Conservation (phyloP, 2,888 invertebrate species). For the Syrphus vitripennis region DNA sequence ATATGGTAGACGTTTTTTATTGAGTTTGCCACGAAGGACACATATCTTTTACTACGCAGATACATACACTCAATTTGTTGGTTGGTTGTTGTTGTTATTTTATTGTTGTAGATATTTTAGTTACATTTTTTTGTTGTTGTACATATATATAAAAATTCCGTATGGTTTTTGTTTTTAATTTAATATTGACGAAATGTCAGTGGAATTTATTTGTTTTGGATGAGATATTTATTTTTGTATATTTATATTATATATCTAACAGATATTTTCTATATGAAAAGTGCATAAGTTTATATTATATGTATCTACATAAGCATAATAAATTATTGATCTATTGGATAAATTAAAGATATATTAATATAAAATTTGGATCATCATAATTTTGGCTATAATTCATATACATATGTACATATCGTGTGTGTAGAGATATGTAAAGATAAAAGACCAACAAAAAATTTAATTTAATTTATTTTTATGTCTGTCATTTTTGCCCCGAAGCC, state of each 20-base stretch:
- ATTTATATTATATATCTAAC: background rate
- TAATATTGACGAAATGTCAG: constrained; percentile 43
- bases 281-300: constrained; percentile 13
- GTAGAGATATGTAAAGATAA: background rate
- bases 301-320: constrained; percentile 5
- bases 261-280: background rate
- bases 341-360: background rate
- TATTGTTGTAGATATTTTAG: background rate
- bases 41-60: constrained; percentile 56
- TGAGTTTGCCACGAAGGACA: constrained; percentile 17
- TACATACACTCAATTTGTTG: constrained; percentile 15
- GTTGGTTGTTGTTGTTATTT: background rate
- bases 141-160: background rate
- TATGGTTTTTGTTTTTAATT: constrained; percentile 31
- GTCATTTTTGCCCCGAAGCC: constrained; percentile 20
- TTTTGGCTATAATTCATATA: background rate
- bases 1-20: constrained; percentile 66
- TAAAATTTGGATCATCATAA: background rate
- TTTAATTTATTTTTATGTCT: constrained; percentile 48
- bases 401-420: background rate
- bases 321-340: constrained; percentile 17
- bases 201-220: constrained; percentile 54
- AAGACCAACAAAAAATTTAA: constrained; percentile 17
- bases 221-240: background rate
- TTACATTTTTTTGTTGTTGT: constrained; percentile 10